Evolutionary conservation across 2,113 vertebrate species (phyloP), one percentile per base, ranked within the genome.

Genomic region (Galemys pyrenaicus): DNA sequence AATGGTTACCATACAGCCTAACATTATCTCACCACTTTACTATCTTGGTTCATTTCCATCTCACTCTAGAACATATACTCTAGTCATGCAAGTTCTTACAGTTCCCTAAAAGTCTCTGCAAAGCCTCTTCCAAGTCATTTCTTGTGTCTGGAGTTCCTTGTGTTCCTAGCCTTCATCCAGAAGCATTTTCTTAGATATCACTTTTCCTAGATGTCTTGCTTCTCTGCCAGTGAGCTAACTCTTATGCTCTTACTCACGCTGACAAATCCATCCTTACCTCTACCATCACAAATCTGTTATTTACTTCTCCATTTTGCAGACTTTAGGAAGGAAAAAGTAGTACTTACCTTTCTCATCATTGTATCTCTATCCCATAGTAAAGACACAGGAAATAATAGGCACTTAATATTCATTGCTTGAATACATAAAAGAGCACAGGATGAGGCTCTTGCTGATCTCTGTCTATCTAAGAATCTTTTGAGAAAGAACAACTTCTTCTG

Each of bases 181-280:
- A 39, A 70, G 7, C 9, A 28, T 84, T 74, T 65, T 41, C 5
- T 46, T 22, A 17, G 30, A 1, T 16, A 15, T 58, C 4, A 19
- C 3, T 71, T 62, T 32, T 20, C 5, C 4, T 74, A 54, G 17
- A 96, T 12, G 1, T 0, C 0, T 10, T 73, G 2, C 12, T 89
- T 60, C 65, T 41, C 8, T 46, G 13, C 71, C 13, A 82, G 30
- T 0, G 0, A 85, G 7, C 71, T 51, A n/a, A 13, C 3, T 49
- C 54, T 32, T 41, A 1, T 49, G 13, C 3, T 60, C 35, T 11
- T 12, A 1, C 1, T 44, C 6, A 5, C 30, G 22, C 16, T 9
- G 15, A 39, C 19, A 74, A 85, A 46, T 5, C 4, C 6, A 46
- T 35, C 8, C 13, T 92, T 74, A 67, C 30, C n/a, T 77, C 15